Conservation (phyloP, 2,888 invertebrate species). For the Euproctis similis region DNA sequence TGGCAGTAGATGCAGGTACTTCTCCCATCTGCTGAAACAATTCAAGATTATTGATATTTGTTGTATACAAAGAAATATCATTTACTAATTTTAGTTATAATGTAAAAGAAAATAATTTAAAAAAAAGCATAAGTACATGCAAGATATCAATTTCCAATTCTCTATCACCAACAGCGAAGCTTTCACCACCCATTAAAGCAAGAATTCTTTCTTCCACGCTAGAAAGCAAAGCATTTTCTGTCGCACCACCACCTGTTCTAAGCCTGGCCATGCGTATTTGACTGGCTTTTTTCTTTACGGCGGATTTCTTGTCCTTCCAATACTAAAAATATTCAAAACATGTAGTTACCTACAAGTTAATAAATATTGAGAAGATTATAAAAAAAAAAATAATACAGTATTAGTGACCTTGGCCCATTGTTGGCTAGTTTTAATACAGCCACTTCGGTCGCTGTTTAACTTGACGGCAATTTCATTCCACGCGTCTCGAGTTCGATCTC, state of each 20-base stretch:
- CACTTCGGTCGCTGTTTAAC: background rate
- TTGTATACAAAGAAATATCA: too few species aligned
- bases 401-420: too few species aligned
- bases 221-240: background rate
- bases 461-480: constrained; percentile 5
- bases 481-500: constrained; percentile 1
- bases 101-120: background rate
- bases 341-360: background rate
- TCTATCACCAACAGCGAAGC: background rate
- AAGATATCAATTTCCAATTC: background rate
- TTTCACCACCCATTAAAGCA: background rate
- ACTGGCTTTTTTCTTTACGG: background rate
- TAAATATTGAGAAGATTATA: too few species aligned
- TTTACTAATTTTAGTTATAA: too few species aligned
- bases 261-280: background rate
- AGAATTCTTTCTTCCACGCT: background rate
- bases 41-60: too few species aligned
- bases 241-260: background rate
- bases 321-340: background rate
- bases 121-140: background rate
- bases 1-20: too few species aligned
- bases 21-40: too few species aligned
- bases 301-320: constrained; percentile 1
- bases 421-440: constrained; percentile 3
- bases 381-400: too few species aligned